Conservation (phyloP, 2,888 invertebrate genomes). For the Keiferia lycopersicella region DNA sequence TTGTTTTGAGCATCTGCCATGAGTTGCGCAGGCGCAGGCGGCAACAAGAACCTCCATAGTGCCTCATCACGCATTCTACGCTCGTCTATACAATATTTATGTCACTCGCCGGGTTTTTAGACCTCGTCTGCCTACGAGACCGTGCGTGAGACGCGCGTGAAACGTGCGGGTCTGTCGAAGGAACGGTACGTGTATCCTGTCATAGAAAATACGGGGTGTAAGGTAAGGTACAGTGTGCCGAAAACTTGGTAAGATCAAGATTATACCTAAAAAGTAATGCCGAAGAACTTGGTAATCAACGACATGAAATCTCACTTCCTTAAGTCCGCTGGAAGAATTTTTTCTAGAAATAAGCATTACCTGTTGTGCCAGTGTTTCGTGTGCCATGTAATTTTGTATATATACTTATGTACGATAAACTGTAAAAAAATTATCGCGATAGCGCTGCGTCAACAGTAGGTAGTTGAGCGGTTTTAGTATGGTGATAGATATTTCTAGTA, state of each 20-base stretch:
- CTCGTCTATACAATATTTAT: constrained; percentile 75
- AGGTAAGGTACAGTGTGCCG: background rate
- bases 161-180: constrained; percentile 30
- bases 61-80: constrained; percentile 65
- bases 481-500: too few relatives aligned
- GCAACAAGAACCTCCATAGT: constrained; percentile 47
- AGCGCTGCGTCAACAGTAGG: too few relatives aligned
- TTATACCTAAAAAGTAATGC: too few relatives aligned
- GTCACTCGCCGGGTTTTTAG: constrained; percentile 63
- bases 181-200: constrained; percentile 20
- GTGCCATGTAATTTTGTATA: too few relatives aligned
- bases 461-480: too few relatives aligned
- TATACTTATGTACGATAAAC: too few relatives aligned
- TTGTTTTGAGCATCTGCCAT: background rate
- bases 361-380: too few relatives aligned
- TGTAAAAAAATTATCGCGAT: too few relatives aligned
- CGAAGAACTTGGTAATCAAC: too few relatives aligned
- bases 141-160: constrained; percentile 32
- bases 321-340: too few relatives aligned
- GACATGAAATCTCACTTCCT: too few relatives aligned
- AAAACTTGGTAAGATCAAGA: background rate
- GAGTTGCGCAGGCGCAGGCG: constrained; percentile 3
- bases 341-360: too few relatives aligned
- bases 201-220: background rate
- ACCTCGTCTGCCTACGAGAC: constrained; percentile 36